Percentiles rank a stretch among this genome's conserved stretches.
Evolutionary conservation across 2,888 invertebrate genomes (phyloP).

Genomic region (Stictocephala bisonia): DNA sequence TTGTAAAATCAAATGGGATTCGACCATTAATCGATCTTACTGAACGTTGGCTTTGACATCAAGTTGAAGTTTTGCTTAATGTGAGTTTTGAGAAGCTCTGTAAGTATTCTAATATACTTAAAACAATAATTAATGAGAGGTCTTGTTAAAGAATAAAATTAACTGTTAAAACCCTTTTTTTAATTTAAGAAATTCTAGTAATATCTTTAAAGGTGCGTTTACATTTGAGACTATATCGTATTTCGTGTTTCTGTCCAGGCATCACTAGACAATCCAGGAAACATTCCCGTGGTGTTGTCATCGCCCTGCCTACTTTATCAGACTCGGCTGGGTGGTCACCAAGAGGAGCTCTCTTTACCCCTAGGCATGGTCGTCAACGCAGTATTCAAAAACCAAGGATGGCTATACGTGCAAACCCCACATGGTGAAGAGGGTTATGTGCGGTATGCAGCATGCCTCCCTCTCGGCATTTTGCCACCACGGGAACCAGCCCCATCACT

Average conservation of each 20-base stretch:
- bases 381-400: conserved; percentile 85
- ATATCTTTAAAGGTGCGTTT: no score
- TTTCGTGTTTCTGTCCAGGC: conserved; percentile 65
- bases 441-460: conserved; percentile 79
- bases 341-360: conserved; percentile 58
- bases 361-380: conserved; percentile 86
- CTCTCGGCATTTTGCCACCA: conserved; percentile 78
- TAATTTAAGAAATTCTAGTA: no score
- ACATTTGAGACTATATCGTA: no score
- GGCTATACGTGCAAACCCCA: conserved; percentile 88
- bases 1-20: no score
- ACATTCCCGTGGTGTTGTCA: conserved; percentile 78
- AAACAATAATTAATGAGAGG: no score
- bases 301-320: conserved; percentile 61
- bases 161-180: no score
- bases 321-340: conserved; percentile 60
- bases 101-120: no score
- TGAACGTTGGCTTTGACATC: no score
- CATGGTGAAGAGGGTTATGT: conserved; percentile 88
- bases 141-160: no score
- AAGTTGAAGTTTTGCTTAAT: no score
- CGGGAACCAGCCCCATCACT: conserved; percentile 70
- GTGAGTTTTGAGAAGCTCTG: no score
- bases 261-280: conserved; percentile 82
- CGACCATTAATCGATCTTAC: no score